Evolutionary conservation across 1,140 invertebrate genomes (phyloP), one percentile per base, ranked within the genome.

Genomic region (Potamilus streckersoni): DNA sequence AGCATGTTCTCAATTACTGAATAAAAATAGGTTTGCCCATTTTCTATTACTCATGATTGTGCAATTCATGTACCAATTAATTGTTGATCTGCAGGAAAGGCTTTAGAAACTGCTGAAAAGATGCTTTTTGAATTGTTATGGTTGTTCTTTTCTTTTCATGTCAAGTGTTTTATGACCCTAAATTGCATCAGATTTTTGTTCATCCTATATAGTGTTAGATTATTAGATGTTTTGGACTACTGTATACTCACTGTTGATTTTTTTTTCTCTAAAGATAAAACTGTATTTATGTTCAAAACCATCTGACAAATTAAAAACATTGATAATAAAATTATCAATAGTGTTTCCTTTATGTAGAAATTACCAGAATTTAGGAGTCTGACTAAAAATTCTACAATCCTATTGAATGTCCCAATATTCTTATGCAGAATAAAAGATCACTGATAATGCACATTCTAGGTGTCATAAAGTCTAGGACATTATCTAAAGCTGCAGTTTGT

Each of bases 221-320:
- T 63, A 78, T 82, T 3, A 49, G 57, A 68, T 38, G 65, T 55
- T 64, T 79, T n/a, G 80, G 80, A 14, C 80, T 78, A n/a, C 61
- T 82, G 11, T 81, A 75, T 20, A 75, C 80, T 56, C 67, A 73
- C n/a, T 72, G 71, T n/a, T 81, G 80, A n/a, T n/a, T n/a, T n/a
- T 62, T 81, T 81, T 72, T 63, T 62, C 8, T 76, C 73, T 74
- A 73, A 81, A 64, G 73, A 79, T 20, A 74, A 73, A 79, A 81
- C 79, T 73, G 76, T 76, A 11, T 15, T 69, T 60, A 49, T 78
- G 5, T 31, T 73, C 1, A 73, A 79, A 67, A 66, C 76, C 58
- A 74, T 81, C 13, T 19, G 68, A 59, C 77, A 72, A 23, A 79
- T 71, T 38, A 77, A 81, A 38, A 69, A 74, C 62, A 74, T 76